Evolutionary conservation across 2,888 invertebrate species (phyloP).

Genomic region (Sericinus montela): DNA sequence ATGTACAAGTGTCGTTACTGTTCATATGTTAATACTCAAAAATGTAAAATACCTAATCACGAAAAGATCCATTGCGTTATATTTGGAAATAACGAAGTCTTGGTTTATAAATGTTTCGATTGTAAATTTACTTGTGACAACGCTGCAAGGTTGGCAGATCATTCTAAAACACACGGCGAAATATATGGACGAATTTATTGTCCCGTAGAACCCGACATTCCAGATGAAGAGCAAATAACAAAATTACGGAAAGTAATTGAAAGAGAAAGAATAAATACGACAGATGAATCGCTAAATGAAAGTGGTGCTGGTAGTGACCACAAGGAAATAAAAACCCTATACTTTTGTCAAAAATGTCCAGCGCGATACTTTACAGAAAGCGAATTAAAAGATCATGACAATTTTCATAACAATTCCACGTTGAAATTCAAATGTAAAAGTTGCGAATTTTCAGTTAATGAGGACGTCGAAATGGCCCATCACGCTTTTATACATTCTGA

Average conservation of each 20-base stretch:
- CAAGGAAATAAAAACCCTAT: slow-evolving; percentile 71
- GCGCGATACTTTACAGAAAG: slow-evolving; percentile 88
- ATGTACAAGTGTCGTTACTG: slow-evolving; percentile 92
- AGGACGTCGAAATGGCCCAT: slow-evolving; percentile 82
- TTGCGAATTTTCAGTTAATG: slow-evolving; percentile 87
- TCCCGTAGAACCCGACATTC: slow-evolving; percentile 81
- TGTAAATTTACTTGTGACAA: slow-evolving; percentile 90
- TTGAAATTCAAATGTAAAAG: slow-evolving; percentile 84
- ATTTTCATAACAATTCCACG: slow-evolving; percentile 83
- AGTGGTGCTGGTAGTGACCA: slow-evolving; percentile 37
- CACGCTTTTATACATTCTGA: slow-evolving; percentile 87
- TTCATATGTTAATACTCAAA: slow-evolving; percentile 89
- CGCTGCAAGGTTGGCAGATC: slow-evolving; percentile 83
- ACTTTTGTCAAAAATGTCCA: slow-evolving; percentile 90
- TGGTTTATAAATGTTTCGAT: slow-evolving; percentile 83
- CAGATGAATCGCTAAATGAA: slow-evolving; percentile 42
- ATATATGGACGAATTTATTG: slow-evolving; percentile 85
- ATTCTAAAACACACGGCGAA: slow-evolving; percentile 87
- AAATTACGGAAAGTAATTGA: slow-evolving; percentile 62
- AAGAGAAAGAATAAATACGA: slow-evolving; percentile 47
- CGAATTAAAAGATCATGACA: slow-evolving; percentile 85
- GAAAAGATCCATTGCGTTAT: slow-evolving; percentile 86
- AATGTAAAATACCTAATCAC: slow-evolving; percentile 89
- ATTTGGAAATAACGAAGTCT: slow-evolving; percentile 73
- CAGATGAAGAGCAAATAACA: slow-evolving; percentile 83